Base-by-base conservation (phyloP, 2,797 vertebrate genomes). In the Notolabrus celidotus region DNA sequence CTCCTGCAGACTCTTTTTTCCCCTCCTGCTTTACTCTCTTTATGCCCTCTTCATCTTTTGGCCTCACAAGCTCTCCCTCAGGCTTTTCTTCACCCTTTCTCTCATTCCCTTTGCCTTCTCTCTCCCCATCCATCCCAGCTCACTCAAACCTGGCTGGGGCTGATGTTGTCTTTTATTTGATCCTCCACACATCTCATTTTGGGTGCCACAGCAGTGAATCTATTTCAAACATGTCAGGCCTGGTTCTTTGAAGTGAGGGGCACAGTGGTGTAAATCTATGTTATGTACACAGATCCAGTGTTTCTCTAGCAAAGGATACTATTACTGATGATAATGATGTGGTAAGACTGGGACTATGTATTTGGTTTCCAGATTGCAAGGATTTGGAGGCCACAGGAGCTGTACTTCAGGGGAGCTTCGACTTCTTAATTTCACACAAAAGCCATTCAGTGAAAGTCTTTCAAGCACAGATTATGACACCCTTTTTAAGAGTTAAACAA, bases 261-360 rank as follows among this genome's bases (percentile, higher is more conserved):
- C 39, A 79, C 4, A 1, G 45, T 62, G 54, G 65, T 80, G 74
- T 68, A 82, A 87, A 84, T 81, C 74, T 78, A 74, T 73, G 65
- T 82, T 75, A 84, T 38, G 61, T 67, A 74, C 50, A 84, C 67
- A 78, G 63, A 87, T 80, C 74, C 80, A 67, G 8, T 87, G 68
- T 87, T 88, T 83, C 74, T 82, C 64, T 34, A 65, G 82, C 36
- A 38, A 81, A 62, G 79, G 75, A 80, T 86, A 71, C 72, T 70
- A 67, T 88, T 86, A 83, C 85, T 76, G 77, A 88, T 84, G 82
- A 85, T 88, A 82, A 87, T 85, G 63, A 84, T 83, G 84, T 70
- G 80, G 70, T 81, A n/a, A 62, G 46, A 52, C 43, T 11, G 10
- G 46, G 71, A 27, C 71, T 33, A 67, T 67, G 20, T 79, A 74